Evolutionary conservation across 2,113 vertebrate species (phyloP).

Genomic region (Pseudopodoces humilis): DNA sequence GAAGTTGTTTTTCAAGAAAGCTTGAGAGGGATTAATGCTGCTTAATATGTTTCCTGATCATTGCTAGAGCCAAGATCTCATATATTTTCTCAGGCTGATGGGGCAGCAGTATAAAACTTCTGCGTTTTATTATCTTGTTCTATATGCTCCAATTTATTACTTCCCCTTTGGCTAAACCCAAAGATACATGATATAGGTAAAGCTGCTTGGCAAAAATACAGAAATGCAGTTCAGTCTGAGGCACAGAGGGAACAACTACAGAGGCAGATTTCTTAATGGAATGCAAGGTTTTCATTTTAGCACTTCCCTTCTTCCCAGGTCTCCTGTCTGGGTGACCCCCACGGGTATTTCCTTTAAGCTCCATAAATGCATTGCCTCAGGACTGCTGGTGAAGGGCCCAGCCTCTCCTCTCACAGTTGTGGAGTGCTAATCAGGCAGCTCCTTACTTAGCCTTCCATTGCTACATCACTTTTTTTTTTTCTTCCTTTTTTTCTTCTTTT

Average conservation of each 20-base stretch:
- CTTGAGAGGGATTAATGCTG: not conserved
- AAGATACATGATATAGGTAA: not conserved
- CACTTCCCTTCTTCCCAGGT: not conserved
- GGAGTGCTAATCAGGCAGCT: not conserved
- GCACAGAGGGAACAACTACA: not conserved
- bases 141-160: slow-evolving; percentile 27
- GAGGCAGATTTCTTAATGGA: not conserved
- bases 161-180: slow-evolving; percentile 7
- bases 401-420: not conserved
- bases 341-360: not conserved
- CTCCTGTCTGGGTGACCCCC: not conserved
- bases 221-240: not conserved
- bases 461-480: not conserved
- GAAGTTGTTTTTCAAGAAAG: not conserved
- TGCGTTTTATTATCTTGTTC: slow-evolving; percentile 10
- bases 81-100: not conserved
- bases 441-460: not conserved
- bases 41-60: not conserved
- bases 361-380: not conserved
- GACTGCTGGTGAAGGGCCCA: not conserved
- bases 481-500: too few relatives aligned
- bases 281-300: not conserved
- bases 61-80: not conserved
- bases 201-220: slow-evolving; percentile 30
- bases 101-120: not conserved